A percentile compares a stretch with the other conserved stretches of the same genome.
phyloP scores from a whole-genome alignment of 2,797 vertebrate species.

The Diplodus sargus region DNA sequence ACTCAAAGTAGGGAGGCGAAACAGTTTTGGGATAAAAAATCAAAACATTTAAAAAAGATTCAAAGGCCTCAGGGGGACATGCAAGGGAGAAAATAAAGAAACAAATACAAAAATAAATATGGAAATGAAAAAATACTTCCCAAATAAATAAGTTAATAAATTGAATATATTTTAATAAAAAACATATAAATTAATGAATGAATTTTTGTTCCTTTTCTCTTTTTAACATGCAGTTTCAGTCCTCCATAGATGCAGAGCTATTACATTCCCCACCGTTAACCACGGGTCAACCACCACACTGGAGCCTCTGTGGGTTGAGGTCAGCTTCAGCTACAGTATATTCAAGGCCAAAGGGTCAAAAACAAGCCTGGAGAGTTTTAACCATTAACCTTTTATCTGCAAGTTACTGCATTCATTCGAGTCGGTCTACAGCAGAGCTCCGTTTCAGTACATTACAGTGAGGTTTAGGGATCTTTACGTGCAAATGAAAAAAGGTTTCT shows the following conservation, averaged over 20 bases:
- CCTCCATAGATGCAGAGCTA: not conserved
- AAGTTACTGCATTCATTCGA: constrained; percentile 2
- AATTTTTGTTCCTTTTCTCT: no score
- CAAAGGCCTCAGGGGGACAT: no score
- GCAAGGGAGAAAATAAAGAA: no score
- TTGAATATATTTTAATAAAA: no score
- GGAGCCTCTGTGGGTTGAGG: constrained; percentile 15
- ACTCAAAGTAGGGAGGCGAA: no score
- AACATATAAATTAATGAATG: no score
- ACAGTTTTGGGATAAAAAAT: no score
- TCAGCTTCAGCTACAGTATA: constrained; percentile 8
- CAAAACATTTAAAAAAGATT: no score
- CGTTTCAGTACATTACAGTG: constrained; percentile 9
- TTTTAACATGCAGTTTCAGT: no score
- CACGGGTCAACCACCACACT: not conserved
- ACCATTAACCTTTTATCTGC: not conserved
- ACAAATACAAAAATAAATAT: no score
- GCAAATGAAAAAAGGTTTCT: constrained; percentile 10
- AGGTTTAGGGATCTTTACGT: constrained; percentile 22
- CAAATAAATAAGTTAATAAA: no score
- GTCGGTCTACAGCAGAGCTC: not conserved
- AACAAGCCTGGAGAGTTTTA: constrained; percentile 1
- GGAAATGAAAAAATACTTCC: no score
- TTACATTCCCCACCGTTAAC: constrained; percentile 17
- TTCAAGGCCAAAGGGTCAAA: constrained; percentile 18